These are phyloP conservation scores for Xylota segnis DNA, from an alignment of 2,888 invertebrate genomes.

Conservation along the genomic window DNA sequence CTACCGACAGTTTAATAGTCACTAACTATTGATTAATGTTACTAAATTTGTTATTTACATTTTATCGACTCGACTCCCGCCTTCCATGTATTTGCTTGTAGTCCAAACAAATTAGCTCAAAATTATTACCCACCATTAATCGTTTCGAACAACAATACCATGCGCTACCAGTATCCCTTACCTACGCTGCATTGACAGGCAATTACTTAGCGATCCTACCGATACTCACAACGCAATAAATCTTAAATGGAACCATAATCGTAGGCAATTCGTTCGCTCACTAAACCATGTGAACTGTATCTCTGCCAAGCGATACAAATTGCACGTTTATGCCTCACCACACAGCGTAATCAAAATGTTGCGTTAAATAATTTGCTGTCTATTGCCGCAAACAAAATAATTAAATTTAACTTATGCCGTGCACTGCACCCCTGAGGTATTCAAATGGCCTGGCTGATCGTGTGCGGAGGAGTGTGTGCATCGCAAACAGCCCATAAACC, in stretches of 20 bases:
- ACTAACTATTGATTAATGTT: not conserved
- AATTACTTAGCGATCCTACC: conserved; percentile 47
- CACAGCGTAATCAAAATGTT: conserved; percentile 47
- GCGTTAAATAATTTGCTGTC: conserved; percentile 62
- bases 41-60: not conserved
- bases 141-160: conserved; percentile 10
- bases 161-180: conserved; percentile 10
- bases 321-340: conserved; percentile 60
- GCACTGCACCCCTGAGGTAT: conserved; percentile 50
- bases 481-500: conserved; percentile 55
- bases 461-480: conserved; percentile 58
- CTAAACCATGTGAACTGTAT: conserved; percentile 33
- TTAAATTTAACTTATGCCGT: conserved; percentile 70
- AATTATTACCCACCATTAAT: conserved; percentile 12
- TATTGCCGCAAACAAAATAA: conserved; percentile 74
- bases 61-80: not conserved
- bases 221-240: conserved; percentile 50
- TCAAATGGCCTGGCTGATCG: conserved; percentile 30
- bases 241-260: conserved; percentile 40
- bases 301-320: conserved; percentile 51
- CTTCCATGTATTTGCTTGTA: not conserved
- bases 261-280: conserved; percentile 50
- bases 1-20: too few relatives aligned
- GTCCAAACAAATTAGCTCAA: not conserved
- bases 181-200: conserved; percentile 20